Conservation (phyloP, 2,113 vertebrate genomes). For the Pomatorhinus ruficollis region DNA sequence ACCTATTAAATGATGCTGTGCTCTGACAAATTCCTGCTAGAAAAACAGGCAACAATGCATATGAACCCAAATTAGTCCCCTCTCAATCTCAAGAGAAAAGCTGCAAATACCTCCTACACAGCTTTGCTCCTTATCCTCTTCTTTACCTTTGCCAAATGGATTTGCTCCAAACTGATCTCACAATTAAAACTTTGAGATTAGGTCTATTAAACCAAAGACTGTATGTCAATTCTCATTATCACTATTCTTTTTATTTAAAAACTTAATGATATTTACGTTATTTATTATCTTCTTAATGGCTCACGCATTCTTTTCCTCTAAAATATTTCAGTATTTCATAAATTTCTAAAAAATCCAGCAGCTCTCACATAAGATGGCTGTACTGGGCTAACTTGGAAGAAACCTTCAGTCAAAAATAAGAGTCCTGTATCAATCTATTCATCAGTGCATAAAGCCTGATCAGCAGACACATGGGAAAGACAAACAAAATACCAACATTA, state of each 20-base stretch:
- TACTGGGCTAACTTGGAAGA: background rate
- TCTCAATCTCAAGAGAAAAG: background rate
- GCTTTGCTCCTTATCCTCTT: background rate
- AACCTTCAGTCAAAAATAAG: background rate
- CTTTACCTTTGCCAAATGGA: background rate
- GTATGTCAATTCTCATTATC: background rate
- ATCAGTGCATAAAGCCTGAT: background rate
- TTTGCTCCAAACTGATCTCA: background rate
- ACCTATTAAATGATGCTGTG: background rate
- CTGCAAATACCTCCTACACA: background rate
- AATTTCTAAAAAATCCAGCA: background rate
- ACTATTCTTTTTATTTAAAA: background rate
- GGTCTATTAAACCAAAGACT: background rate
- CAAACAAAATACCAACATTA: background rate
- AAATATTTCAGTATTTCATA: background rate
- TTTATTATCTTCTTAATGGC: background rate
- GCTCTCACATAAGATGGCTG: background rate
- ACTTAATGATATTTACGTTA: background rate
- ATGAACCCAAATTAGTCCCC: background rate
- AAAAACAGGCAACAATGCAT: background rate
- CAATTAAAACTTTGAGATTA: background rate
- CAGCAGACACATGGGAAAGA: background rate
- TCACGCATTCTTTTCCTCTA: rapidly evolving
- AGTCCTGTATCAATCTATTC: background rate
- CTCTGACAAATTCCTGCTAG: background rate